Conservation (phyloP, 1,140 invertebrate species). For the Geopemphigus sp. region DNA sequence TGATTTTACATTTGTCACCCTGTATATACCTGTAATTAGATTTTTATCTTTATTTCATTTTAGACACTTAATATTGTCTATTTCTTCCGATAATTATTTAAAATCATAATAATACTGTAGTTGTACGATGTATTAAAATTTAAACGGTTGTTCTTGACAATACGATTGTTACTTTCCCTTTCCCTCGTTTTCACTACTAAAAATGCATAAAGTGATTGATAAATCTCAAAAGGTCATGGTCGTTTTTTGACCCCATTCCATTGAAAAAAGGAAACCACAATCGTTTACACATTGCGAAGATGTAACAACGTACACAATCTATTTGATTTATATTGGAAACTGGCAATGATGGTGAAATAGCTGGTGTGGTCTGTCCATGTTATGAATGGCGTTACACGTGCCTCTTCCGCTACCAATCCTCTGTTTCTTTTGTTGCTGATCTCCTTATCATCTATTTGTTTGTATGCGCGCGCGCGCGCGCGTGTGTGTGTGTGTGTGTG, state of each 20-base stretch:
- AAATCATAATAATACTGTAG: neutral
- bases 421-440: neutral
- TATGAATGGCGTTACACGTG: slow-evolving; percentile 49
- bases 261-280: slow-evolving; percentile 27
- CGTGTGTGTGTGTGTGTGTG: neutral
- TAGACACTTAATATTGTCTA: neutral
- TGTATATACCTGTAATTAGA: neutral
- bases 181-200: slow-evolving; percentile 41
- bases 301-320: slow-evolving; percentile 24
- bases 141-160: slow-evolving; percentile 7
- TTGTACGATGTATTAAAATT: neutral
- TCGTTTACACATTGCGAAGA: slow-evolving; percentile 40
- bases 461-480: neutral
- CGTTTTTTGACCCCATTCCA: slow-evolving; percentile 39
- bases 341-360: slow-evolving; percentile 47
- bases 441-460: slow-evolving; percentile 40
- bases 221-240: slow-evolving; percentile 39
- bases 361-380: slow-evolving; percentile 38
- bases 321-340: slow-evolving; percentile 50
- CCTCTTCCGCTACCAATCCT: slow-evolving; percentile 14
- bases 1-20: neutral
- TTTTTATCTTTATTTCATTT: neutral
- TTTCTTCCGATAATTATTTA: neutral
- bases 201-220: slow-evolving; percentile 39
- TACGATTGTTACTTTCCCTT: slow-evolving; percentile 29